Base-by-base conservation (phyloP, 2,797 vertebrate species). In the Otolemur crassicaudatus region DNA sequence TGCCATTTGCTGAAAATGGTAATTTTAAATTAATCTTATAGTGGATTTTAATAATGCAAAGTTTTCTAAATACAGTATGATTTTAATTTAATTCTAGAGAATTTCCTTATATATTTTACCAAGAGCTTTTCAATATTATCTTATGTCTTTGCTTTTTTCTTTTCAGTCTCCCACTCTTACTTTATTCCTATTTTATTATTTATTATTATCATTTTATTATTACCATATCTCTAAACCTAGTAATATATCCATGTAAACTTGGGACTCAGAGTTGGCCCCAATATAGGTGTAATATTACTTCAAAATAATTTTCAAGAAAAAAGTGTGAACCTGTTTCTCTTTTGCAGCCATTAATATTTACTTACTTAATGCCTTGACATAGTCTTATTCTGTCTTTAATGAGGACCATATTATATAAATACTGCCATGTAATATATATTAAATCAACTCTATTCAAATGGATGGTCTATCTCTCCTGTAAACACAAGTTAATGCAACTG, bases 281-380 rank as follows among this genome's bases (percentile, higher is more conserved):
- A 34, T 81, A 46, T 85, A 93, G 34, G 4, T 23, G 90, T 37
- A 31, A 34, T 69, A 73, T 93, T 69, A 85, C 49, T 93, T 82
- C 81, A 80, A 93, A 95, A 84, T 76, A 4, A 80, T 84, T 94
- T 97, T 94, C 34, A 56, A 92, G 43, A 53, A 40, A 93, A 96
- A 90, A 95, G 83, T 67, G 31, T 37, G 91, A 86, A 72, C 23
- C 43, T 72, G 1, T 34, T 63, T 87, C 22, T 12, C 91, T 90
- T 91, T 93, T 87, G 23, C 25, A 95, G 6, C 49, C 65, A 8
- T 90, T 92, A 93, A 91, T 91, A 58, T 76, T n/a, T 88, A 86
- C 89, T 93, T 95, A 92, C 73, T 83, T 46, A 96, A 94, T 82
- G 8, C 4, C 82, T 83, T 94, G 65, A 63, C 31, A 63, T 34